Conservation (phyloP, 1,140 invertebrate genomes). For the Rhopalosiphum padi region DNA sequence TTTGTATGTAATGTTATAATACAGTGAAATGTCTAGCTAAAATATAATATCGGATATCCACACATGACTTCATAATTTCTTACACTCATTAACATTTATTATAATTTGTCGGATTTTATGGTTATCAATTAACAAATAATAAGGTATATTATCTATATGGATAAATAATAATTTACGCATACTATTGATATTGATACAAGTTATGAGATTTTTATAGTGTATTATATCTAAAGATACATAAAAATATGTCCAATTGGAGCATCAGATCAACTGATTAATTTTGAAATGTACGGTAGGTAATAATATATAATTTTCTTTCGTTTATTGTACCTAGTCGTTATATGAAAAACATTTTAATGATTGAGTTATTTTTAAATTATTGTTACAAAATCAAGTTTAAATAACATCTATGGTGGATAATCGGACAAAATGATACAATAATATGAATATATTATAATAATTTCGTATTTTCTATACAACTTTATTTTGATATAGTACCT, state of each 20-base stretch:
- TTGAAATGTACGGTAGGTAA: too few species aligned
- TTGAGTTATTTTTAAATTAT: too few species aligned
- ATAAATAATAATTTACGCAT: not conserved
- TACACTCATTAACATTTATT: not conserved
- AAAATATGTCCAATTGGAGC: too few species aligned
- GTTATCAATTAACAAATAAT: too few species aligned
- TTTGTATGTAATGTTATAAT: not conserved
- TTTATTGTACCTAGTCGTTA: too few species aligned
- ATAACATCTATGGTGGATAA: too few species aligned
- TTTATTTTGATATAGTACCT: too few species aligned
- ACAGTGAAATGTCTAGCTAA: not conserved
- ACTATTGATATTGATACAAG: not conserved
- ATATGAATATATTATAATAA: too few species aligned
- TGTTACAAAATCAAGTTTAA: too few species aligned
- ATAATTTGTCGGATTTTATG: not conserved
- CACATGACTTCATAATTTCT: not conserved
- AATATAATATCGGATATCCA: not conserved
- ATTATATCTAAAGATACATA: not conserved
- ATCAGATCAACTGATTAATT: not conserved
- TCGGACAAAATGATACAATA: too few species aligned
- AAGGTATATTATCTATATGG: not conserved
- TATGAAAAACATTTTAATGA: too few species aligned
- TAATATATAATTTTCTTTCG: too few species aligned
- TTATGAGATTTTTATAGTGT: not conserved
- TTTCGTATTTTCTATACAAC: not conserved